Percentiles rank a stretch among this genome's conserved stretches.
Conservation (phyloP, 1,140 invertebrate species). For the Orchesella cincta region DNA sequence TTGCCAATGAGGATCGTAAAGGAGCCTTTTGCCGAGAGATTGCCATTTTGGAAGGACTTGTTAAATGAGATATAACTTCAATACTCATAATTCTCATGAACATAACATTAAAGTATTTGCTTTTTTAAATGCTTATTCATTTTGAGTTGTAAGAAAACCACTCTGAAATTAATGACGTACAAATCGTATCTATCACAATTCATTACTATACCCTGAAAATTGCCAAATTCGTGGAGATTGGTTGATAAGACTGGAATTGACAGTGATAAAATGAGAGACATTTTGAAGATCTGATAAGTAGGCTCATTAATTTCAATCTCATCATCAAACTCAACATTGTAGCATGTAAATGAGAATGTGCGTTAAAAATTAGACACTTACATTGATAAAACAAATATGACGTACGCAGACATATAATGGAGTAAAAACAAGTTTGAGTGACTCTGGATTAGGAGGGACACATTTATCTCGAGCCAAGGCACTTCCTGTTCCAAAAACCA, state of each 20-base stretch:
- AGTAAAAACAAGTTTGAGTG: no score
- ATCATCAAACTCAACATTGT: background rate
- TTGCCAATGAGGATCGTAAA: constrained; percentile 5
- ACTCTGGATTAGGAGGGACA: no score
- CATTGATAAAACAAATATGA: no score
- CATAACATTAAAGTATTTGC: no score
- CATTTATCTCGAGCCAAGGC: no score
- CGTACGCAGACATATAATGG: no score
- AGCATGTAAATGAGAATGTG: background rate
- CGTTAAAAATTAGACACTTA: no score
- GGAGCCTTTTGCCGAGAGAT: background rate
- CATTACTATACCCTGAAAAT: background rate
- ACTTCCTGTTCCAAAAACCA: no score
- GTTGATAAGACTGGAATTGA: background rate
- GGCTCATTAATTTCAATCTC: background rate
- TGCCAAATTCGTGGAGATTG: background rate
- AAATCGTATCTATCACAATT: background rate
- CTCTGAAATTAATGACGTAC: background rate
- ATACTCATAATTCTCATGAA: background rate
- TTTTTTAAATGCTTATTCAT: no score
- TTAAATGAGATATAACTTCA: background rate
- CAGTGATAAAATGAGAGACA: background rate
- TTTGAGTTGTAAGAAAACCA: background rate
- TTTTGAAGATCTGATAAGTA: background rate
- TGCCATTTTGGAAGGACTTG: constrained; percentile 1